Percentiles rank a stretch among this genome's conserved stretches.
phyloP scores from a whole-genome alignment of 2,113 vertebrate genomes.

The Corythaixoides concolor region DNA sequence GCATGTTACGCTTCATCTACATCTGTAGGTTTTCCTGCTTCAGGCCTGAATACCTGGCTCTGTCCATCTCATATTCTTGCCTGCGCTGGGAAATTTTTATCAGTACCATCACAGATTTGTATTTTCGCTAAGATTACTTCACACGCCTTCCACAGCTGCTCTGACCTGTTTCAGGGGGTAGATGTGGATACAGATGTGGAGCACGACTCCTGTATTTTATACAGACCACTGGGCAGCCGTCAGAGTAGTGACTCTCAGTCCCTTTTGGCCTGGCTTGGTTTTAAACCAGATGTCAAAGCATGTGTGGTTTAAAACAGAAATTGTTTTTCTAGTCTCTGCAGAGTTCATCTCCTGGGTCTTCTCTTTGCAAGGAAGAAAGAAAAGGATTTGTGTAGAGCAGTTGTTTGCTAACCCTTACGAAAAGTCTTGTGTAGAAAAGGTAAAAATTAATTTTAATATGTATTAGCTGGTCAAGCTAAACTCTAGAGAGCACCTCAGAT shows the following conservation, averaged over 20 bases:
- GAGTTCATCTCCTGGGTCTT: constrained; percentile 51
- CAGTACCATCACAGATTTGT: constrained; percentile 57
- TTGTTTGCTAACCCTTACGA: constrained; percentile 33
- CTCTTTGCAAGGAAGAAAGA: constrained; percentile 26
- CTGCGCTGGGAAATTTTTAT: constrained; percentile 67
- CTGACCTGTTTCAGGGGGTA: constrained; percentile 48
- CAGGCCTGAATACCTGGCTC: constrained; percentile 63
- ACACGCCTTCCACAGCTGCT: constrained; percentile 45
- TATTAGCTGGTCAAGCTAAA: constrained; percentile 25
- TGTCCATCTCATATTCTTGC: constrained; percentile 53
- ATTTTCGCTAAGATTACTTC: constrained; percentile 51
- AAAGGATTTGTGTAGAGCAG: constrained; percentile 26
- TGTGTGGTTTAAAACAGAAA: constrained; percentile 31
- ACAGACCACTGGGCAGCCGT: constrained; percentile 31
- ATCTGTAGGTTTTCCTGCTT: constrained; percentile 68
- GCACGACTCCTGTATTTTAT: not conserved
- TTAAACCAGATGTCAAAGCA: constrained; percentile 55
- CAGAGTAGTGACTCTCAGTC: not conserved
- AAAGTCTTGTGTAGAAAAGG: constrained; percentile 17
- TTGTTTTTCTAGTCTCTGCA: constrained; percentile 32
- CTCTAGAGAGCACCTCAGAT: not conserved
- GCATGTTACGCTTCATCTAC: constrained; percentile 40
- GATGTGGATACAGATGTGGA: constrained; percentile 17
- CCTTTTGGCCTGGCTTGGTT: constrained; percentile 37
- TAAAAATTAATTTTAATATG: constrained; percentile 36